Base-by-base conservation (phyloP, 2,888 invertebrate species). In the Hemithea aestivaria region DNA sequence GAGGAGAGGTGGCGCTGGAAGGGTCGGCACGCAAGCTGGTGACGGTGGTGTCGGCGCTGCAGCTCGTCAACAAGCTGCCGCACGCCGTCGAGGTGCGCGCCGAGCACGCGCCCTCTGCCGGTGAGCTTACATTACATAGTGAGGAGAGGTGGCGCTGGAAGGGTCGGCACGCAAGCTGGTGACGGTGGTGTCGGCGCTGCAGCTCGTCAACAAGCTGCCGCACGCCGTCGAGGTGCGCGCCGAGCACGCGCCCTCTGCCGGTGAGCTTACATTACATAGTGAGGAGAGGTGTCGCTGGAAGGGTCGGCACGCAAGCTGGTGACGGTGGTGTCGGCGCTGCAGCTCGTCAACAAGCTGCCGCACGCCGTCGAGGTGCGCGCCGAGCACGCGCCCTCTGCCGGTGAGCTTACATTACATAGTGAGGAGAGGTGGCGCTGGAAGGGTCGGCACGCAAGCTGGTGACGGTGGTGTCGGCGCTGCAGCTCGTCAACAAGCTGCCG, bases 1-100 rank as follows among this genome's bases (percentile, higher is more conserved):
- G n/a, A n/a, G n/a, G n/a, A n/a, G n/a, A n/a, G n/a, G n/a, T n/a
- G n/a, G n/a, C n/a, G n/a, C n/a, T n/a, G n/a, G n/a, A n/a, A n/a
- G n/a, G 97, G 0, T 96, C 96, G 1, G 98, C 98, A 0, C 92
- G 96, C 58, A 99, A 99, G 79, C 84, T 98, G 55, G 94, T 98
- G 34, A 95, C 96, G 6, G 93, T 99, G 8, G 91, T 98, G 44
- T 98, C 98, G 6, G 96, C 97, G 16, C 87, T 99, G 46, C 91
- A 92, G 55, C 84, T 98, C 1, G 78, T 90, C 35, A 98, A 98
- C 79, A 88, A 89, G 55, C 80, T 97, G 56, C 90, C 92, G 33
- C 92, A 93, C 55, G 72, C 90, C 0, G 89, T 97, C 5, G 87
- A 87, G 47, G 75, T 87, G 53, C 64, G 85, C 27, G 66, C 80